phyloP scores from a whole-genome alignment of 1,140 invertebrate genomes.

The Caerostris darwini region DNA sequence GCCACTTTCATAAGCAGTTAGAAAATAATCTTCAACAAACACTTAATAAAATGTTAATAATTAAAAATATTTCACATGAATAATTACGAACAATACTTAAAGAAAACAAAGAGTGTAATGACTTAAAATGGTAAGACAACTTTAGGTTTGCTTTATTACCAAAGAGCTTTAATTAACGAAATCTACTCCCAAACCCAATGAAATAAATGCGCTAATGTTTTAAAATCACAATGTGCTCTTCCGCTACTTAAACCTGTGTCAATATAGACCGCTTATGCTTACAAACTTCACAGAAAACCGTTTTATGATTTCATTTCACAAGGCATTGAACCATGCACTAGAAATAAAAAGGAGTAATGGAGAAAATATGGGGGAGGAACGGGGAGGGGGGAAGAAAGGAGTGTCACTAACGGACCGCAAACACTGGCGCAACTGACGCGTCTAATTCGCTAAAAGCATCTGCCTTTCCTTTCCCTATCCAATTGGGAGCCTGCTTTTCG shows the following conservation, averaged over 20 bases:
- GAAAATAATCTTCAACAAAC: too few relatives aligned
- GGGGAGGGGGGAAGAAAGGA: neutral
- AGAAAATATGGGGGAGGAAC: neutral
- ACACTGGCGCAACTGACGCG: slow-evolving; percentile 54
- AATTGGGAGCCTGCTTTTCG: neutral
- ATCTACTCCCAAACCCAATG: neutral
- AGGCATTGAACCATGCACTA: neutral
- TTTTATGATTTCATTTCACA: neutral
- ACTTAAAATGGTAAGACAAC: too few relatives aligned
- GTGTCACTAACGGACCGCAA: slow-evolving; percentile 74
- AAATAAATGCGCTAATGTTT: neutral
- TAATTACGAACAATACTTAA: too few relatives aligned
- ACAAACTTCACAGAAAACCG: neutral
- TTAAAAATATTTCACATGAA: too few relatives aligned
- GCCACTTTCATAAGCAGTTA: too few relatives aligned
- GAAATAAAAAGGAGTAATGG: neutral
- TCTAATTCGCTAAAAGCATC: slow-evolving; percentile 75
- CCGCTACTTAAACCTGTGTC: neutral
- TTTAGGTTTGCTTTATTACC: too few relatives aligned
- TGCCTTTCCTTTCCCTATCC: slow-evolving; percentile 19
- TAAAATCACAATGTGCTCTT: neutral
- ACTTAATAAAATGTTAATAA: too few relatives aligned
- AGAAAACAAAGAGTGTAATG: too few relatives aligned
- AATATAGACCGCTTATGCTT: neutral
- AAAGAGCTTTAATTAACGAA: too few relatives aligned